A percentile compares a stretch with the other conserved stretches of the same genome.
phyloP scores from a whole-genome alignment of 1,140 invertebrate species.

The Lysiphlebus fabarum region DNA sequence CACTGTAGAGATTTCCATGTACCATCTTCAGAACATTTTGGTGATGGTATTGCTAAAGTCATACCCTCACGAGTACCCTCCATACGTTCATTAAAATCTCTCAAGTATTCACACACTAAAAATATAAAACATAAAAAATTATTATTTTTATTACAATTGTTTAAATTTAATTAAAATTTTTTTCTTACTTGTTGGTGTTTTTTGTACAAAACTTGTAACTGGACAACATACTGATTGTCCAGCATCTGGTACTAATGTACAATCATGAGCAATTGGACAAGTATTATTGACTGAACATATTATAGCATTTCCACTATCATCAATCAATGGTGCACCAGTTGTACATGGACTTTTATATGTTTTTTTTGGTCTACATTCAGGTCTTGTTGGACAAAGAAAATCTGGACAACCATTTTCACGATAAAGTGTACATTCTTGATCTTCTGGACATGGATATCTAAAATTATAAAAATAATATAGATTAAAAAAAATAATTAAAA shows the following conservation, averaged over 20 bases:
- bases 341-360: conserved; percentile 66
- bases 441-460: conserved; percentile 66
- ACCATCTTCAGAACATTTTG: conserved; percentile 67
- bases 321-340: conserved; percentile 64
- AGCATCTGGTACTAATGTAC: conserved; percentile 48
- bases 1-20: conserved; percentile 69
- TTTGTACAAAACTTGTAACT: conserved; percentile 38
- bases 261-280: conserved; percentile 53
- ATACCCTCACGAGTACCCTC: conserved; percentile 76
- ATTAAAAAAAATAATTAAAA: neutral
- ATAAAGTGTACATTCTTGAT: conserved; percentile 70
- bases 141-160: too few relatives aligned
- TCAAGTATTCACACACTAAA: conserved; percentile 80
- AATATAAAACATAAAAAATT: too few relatives aligned
- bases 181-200: conserved; percentile 63
- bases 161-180: too few relatives aligned
- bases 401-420: conserved; percentile 66
- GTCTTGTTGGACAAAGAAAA: conserved; percentile 69
- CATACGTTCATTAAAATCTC: conserved; percentile 76
- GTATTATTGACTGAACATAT: conserved; percentile 55
- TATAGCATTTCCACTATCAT: conserved; percentile 63
- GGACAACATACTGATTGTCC: conserved; percentile 62
- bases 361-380: conserved; percentile 66
- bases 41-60: conserved; percentile 68
- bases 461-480: conserved; percentile 17